phyloP scores from a whole-genome alignment of 2,888 invertebrate species.

The Trachelus iudaicus region DNA sequence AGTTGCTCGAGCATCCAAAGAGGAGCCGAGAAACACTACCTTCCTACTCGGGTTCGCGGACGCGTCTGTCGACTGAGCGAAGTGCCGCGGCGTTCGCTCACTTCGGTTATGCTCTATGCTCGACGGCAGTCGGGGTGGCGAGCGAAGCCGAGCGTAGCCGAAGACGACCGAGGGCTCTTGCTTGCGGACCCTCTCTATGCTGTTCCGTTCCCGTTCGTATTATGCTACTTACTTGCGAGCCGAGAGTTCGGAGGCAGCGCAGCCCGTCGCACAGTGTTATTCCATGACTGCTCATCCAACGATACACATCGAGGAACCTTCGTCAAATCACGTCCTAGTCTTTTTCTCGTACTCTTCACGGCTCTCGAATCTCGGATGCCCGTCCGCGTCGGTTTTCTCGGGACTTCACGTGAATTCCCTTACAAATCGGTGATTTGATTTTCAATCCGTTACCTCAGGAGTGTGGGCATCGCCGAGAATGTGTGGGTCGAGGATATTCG shows the following conservation, averaged over 20 bases:
- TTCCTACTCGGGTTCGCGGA: conserved; percentile 57
- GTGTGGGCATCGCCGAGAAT: background rate
- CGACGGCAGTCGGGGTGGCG: conserved; percentile 1
- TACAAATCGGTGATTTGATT: background rate
- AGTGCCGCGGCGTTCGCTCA: conserved; percentile 50
- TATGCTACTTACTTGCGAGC: conserved; percentile 2
- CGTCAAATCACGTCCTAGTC: background rate
- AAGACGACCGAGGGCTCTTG: conserved; percentile 36
- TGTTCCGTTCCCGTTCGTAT: background rate
- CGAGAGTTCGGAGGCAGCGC: conserved; percentile 1
- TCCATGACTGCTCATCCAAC: background rate
- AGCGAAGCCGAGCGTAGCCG: conserved; percentile 22
- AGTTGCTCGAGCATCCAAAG: background rate
- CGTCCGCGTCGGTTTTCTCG: background rate
- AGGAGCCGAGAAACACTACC: conserved; percentile 24
- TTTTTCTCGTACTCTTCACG: too few species aligned
- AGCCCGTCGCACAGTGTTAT: background rate
- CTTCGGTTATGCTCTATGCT: background rate
- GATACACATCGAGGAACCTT: background rate
- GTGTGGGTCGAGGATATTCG: background rate
- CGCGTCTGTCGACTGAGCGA: conserved; percentile 59
- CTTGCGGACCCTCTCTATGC: background rate
- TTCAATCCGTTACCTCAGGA: background rate
- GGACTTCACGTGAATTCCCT: background rate
- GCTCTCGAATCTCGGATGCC: too few species aligned